Evolutionary conservation across 2,888 invertebrate species (phyloP).

Genomic region (Cryptus viduatorius): DNA sequence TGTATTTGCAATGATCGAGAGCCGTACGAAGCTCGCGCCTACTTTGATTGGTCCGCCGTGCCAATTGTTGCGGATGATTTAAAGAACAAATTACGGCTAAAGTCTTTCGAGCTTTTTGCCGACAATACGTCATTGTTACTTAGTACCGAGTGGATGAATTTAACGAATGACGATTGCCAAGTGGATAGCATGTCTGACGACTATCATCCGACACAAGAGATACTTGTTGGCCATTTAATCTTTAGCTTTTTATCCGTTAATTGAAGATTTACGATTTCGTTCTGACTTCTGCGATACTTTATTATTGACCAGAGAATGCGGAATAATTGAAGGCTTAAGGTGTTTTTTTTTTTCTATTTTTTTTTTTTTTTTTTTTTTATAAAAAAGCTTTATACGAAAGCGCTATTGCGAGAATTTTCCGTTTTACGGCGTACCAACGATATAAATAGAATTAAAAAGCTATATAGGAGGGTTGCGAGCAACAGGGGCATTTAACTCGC

Average conservation of each 20-base stretch:
- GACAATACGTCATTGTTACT: conserved; percentile 63
- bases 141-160: conserved; percentile 49
- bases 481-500: conserved; percentile 40
- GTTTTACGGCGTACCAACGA: background rate
- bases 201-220: conserved; percentile 36
- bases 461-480: background rate
- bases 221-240: background rate
- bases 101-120: conserved; percentile 31
- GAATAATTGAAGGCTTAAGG: no score
- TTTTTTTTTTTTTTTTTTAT: background rate
- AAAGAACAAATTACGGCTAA: conserved; percentile 54
- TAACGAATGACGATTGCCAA: conserved; percentile 58
- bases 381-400: background rate
- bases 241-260: background rate
- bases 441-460: background rate
- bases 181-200: background rate
- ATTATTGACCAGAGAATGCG: no score
- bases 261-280: background rate
- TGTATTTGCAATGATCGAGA: conserved; percentile 43
- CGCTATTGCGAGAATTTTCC: background rate
- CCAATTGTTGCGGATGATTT: conserved; percentile 64
- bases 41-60: conserved; percentile 48
- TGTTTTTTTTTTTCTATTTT: background rate
- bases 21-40: conserved; percentile 16
- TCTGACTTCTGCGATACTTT: no score